Percentiles rank a stretch among this genome's conserved stretches.
phyloP scores from a whole-genome alignment of 2,113 vertebrate genomes.

The Oceanites oceanicus region DNA sequence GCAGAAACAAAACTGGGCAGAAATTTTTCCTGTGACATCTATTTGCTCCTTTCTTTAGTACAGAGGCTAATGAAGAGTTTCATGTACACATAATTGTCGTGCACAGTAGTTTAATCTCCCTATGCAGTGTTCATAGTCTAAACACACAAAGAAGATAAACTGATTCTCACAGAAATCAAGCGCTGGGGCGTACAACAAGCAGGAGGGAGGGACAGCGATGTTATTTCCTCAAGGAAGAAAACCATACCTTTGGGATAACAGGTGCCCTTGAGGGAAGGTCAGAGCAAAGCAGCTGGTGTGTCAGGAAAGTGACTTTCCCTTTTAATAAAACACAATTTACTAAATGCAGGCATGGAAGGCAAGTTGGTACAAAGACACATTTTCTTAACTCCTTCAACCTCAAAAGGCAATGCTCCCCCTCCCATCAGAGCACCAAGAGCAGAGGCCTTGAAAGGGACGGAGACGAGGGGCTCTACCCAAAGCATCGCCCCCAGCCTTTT shows the following conservation, averaged over 20 bases:
- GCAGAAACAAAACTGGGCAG: constrained; percentile 20
- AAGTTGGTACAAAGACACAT: background rate
- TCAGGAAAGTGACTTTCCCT: background rate
- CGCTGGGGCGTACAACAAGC: background rate
- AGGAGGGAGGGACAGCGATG: background rate
- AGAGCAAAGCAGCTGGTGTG: background rate
- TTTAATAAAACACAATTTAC: background rate
- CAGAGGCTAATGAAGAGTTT: constrained; percentile 15
- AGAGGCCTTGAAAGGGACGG: background rate
- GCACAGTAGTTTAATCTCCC: constrained; percentile 1
- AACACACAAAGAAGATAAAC: background rate
- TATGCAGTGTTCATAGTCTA: background rate
- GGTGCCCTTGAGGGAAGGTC: background rate
- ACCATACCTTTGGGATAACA: background rate
- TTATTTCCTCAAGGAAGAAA: background rate
- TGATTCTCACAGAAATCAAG: background rate
- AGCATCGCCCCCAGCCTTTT: background rate
- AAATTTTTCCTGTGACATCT: background rate
- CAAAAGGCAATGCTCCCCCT: rapidly evolving
- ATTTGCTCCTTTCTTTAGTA: constrained; percentile 17
- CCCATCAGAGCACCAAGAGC: background rate
- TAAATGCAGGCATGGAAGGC: background rate
- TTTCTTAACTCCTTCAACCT: background rate
- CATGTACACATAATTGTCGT: constrained; percentile 15
- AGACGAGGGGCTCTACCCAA: background rate